Conservation (phyloP, 2,113 vertebrate species). For the Callaeas wilsoni region DNA sequence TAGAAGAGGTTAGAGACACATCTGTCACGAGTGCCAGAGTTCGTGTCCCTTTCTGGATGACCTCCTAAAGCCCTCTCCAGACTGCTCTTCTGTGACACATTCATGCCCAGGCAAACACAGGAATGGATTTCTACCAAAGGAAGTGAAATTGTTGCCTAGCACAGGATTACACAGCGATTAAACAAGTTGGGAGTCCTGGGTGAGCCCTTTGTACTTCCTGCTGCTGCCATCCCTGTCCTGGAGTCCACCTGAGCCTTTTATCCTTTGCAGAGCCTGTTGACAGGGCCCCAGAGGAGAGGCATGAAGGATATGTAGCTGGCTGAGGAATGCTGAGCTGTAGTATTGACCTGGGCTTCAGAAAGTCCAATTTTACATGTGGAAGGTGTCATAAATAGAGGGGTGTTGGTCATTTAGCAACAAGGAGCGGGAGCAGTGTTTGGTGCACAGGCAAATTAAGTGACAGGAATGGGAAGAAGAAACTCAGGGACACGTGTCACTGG, state of each 20-base stretch:
- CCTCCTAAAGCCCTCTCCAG: background rate
- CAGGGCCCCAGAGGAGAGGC: background rate
- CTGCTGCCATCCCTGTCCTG: background rate
- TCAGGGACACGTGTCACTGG: background rate
- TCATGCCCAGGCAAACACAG: background rate
- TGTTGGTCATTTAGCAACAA: background rate
- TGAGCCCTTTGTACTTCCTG: background rate
- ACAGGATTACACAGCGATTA: fast-evolving
- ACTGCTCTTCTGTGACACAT: background rate
- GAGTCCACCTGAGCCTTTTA: background rate
- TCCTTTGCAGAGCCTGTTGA: background rate
- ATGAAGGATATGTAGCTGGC: background rate
- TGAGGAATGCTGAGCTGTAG: background rate
- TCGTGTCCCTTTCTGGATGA: background rate
- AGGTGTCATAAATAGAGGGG: background rate
- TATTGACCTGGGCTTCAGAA: background rate
- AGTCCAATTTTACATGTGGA: background rate
- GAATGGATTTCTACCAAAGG: background rate
- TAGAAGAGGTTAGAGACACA: background rate
- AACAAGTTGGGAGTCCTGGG: background rate
- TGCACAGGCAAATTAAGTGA: background rate
- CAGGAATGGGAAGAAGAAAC: background rate
- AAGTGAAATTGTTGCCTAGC: background rate
- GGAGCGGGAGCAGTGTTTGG: fast-evolving
- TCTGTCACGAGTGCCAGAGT: background rate